Evolutionary conservation across 92 coral and sea anemone species (phyloP), one percentile per base, ranked within the genome.

Genomic region (Epizoanthus fatuus): DNA sequence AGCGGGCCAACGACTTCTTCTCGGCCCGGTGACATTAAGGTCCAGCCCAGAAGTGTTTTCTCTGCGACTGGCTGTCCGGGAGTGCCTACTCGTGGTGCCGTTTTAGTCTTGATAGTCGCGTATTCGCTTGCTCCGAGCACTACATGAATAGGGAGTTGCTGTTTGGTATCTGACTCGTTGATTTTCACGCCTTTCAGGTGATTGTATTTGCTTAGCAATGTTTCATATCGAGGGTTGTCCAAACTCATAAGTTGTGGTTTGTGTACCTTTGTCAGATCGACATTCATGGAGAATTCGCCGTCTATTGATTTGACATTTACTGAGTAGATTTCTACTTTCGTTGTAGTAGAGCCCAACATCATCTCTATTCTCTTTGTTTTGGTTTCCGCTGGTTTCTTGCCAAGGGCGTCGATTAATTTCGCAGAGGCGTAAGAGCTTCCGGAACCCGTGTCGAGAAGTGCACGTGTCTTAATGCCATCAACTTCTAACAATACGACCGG

Each of bases 361-460:
- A 75, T 88, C 11, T 88, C 88, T 0, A 88, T 83, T 2, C 67
- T 12, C 69, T 75, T 83, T 4, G 86, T 86, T 45, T 51, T 58
- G 3, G 65, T 69, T 29, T 75, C 88, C 16, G 60, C 81, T 2
- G 88, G 52, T n/a, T 69, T 49, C 52, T 82, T 57, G 42, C 53
- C 49, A 10, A 13, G 44, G 35, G 54, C 55, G 16, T 91, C 66
- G 4, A 71, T 86, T 72, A 81, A 60, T 35, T 77, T 83, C 6
- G 79, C 87, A 13, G 86, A 91, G 8, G 87, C 89, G 69, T 91
- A 91, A 35, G 73, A 59, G 79, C 91, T 91, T 16, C 91, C 91
- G 0, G 91, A 80, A 59, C 94, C 94, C 0, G 90, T 73, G 63
- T 90, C 86, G 65, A 90, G 86, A 3, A 84, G 74, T 10, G 93